A percentile compares a stretch with the other conserved stretches of the same genome.
These are phyloP conservation scores for Phyllotis vaccarum DNA, from an alignment of 2,797 vertebrate species.

Conservation along the genomic window DNA sequence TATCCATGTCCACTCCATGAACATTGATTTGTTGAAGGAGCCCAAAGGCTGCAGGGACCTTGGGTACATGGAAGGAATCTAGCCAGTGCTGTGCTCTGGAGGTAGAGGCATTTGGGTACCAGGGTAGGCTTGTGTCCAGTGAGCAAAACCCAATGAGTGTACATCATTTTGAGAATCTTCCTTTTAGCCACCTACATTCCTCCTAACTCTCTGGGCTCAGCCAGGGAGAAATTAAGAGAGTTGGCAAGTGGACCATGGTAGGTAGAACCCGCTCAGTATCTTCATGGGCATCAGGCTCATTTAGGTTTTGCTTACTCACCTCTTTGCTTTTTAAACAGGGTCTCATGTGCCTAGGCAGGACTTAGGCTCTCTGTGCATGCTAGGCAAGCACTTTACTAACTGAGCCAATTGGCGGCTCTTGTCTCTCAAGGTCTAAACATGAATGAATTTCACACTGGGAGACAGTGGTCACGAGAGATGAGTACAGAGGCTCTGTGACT, in stretches of 20 bases:
- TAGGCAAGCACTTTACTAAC: not conserved
- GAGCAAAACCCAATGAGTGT: not conserved
- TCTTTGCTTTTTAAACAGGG: not conserved
- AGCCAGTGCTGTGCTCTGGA: not conserved
- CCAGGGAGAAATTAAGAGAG: not conserved
- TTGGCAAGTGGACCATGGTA: not conserved
- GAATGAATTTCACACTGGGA: not conserved
- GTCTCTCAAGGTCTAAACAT: not conserved
- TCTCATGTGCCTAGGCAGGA: not conserved
- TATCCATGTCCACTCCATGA: not conserved
- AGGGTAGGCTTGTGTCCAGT: not conserved
- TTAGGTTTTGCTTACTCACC: not conserved
- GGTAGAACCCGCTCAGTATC: not conserved
- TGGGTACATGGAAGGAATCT: not conserved
- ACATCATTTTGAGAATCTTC: not conserved
- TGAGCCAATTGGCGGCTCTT: not conserved
- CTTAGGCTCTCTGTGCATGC: not conserved
- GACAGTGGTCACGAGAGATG: not conserved
- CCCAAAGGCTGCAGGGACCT: not conserved
- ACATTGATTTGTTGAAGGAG: conserved; percentile 27
- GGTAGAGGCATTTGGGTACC: not conserved
- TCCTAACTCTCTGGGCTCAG: not conserved
- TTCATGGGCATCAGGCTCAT: not conserved
- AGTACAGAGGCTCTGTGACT: not conserved
- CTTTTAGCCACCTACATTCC: not conserved